Conservation (phyloP, 2,113 vertebrate species). For the Phainopepla nitens region DNA sequence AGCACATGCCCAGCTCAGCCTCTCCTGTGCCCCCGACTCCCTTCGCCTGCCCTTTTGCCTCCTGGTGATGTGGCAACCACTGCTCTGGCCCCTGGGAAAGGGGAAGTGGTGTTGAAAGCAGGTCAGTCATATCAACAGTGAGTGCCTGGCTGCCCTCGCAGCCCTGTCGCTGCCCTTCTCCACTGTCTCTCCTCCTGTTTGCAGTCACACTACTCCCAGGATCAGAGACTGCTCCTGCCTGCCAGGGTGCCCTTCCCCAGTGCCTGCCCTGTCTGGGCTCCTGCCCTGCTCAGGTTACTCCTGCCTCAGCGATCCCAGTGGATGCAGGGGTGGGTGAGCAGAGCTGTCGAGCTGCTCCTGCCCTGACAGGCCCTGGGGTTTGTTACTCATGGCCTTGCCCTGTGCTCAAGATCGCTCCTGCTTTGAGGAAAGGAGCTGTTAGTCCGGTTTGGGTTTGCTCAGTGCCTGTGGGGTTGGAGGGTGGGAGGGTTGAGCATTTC, state of each 20-base stretch:
- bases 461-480: background rate
- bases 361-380: slow-evolving; percentile 11
- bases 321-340: background rate
- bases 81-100: background rate
- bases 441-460: background rate
- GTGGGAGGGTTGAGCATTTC: accelerated
- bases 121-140: accelerated
- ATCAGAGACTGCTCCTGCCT: background rate
- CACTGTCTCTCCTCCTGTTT: accelerated
- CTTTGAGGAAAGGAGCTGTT: background rate
- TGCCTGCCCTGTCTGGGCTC: accelerated
- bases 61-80: accelerated
- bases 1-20: accelerated
- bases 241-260: background rate
- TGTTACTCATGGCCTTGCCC: background rate
- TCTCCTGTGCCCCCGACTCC: accelerated
- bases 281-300: background rate
- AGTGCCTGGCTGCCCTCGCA: background rate
- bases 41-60: background rate
- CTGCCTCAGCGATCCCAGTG: background rate
- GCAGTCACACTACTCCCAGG: accelerated
- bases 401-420: background rate
- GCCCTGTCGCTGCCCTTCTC: background rate
- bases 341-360: background rate
- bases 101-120: background rate